Conservation (phyloP, 2,888 invertebrate species). For the Rugalucina vietnamica region DNA sequence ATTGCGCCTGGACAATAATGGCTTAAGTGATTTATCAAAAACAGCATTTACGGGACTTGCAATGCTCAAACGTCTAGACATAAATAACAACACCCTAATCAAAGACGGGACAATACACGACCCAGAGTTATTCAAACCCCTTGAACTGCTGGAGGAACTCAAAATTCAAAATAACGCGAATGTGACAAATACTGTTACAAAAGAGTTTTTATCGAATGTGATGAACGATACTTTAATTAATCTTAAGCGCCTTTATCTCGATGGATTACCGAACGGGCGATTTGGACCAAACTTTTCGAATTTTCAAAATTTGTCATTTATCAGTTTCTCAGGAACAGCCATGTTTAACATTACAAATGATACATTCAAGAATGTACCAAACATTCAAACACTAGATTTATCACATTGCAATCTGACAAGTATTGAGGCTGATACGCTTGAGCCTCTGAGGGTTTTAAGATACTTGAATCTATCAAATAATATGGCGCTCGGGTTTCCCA, state of each 20-base stretch:
- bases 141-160: neutral
- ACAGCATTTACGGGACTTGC: neutral
- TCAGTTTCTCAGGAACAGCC: neutral
- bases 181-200: neutral
- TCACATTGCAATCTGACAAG: constrained; percentile 14
- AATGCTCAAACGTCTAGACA: neutral
- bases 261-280: constrained; percentile 5
- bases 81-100: neutral
- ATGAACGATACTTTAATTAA: neutral
- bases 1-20: neutral
- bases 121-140: neutral
- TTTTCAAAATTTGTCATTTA: neutral
- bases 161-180: neutral
- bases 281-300: neutral
- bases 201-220: neutral
- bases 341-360: constrained; percentile 23
- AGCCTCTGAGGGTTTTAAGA: neutral
- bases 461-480: constrained; percentile 46
- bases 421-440: constrained; percentile 28
- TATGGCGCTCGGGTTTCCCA: constrained; percentile 28
- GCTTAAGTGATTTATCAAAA: neutral
- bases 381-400: constrained; percentile 4
- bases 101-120: neutral
- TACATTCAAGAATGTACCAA: constrained; percentile 7
- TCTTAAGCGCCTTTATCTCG: constrained; percentile 1